phyloP scores from a whole-genome alignment of 2,888 invertebrate genomes.

The Lordiphosa fenestrarum region DNA sequence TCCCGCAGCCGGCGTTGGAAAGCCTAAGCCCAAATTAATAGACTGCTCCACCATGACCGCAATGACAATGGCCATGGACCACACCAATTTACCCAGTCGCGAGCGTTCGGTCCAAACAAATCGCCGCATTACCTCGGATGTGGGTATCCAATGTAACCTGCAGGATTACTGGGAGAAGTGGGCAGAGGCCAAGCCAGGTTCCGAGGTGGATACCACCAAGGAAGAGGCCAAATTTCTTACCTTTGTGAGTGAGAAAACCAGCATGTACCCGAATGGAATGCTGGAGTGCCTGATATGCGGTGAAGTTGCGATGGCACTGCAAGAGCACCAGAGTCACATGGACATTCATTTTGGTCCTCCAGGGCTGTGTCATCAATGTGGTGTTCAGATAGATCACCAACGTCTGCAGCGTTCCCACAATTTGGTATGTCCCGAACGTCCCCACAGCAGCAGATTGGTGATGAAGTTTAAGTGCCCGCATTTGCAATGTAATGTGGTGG shows the following conservation, averaged over 20 bases:
- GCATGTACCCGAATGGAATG: slow-evolving; percentile 49
- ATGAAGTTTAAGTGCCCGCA: slow-evolving; percentile 56
- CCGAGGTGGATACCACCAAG: not conserved
- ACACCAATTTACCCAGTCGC: slow-evolving; percentile 15
- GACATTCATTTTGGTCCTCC: slow-evolving; percentile 51
- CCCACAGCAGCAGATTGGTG: not conserved
- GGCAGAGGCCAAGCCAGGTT: not conserved
- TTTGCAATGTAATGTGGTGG: slow-evolving; percentile 38
- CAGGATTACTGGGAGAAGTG: slow-evolving; percentile 22
- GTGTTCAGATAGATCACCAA: slow-evolving; percentile 34
- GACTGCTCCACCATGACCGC: not conserved
- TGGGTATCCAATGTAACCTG: slow-evolving; percentile 55
- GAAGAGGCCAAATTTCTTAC: slow-evolving; percentile 18
- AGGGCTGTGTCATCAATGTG: slow-evolving; percentile 57
- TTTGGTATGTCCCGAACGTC: slow-evolving; percentile 30
- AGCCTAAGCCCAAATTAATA: not conserved
- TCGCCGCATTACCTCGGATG: slow-evolving; percentile 7
- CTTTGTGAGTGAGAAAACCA: slow-evolving; percentile 47
- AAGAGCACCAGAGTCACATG: slow-evolving; percentile 54
- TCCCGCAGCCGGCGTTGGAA: not conserved
- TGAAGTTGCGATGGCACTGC: slow-evolving; percentile 39
- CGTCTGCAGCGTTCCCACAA: slow-evolving; percentile 39
- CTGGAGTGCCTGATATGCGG: slow-evolving; percentile 66
- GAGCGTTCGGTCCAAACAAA: slow-evolving; percentile 28
- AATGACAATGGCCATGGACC: not conserved